Base-by-base conservation (phyloP, 2,797 vertebrate genomes). In the Anomalospiza imberbis region DNA sequence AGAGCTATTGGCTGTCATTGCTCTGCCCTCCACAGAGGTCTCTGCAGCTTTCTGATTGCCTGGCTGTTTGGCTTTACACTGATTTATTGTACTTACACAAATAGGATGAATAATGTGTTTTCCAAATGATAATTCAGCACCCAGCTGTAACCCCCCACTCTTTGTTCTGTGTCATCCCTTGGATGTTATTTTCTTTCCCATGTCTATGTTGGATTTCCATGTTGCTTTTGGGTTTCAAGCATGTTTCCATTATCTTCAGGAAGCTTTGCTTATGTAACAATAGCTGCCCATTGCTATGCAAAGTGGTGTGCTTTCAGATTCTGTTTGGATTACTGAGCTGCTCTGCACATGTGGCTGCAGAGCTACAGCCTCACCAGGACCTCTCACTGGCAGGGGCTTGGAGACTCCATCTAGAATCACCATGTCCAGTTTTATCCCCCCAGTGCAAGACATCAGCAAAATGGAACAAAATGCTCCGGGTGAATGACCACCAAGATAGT, bases 1-100 rank as follows among this genome's bases (percentile, higher is more conserved):
- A 93, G 54, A 96, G 81, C 79, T 94, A 65, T 88, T 57, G 31
- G 53, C 63, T 93, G 89, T 91, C 85, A 88, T 94, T 96, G 70
- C 70, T 91, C 60, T 95, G 80, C 78, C 85, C 76, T 95, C 91
- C 8, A 2, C 32, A 18, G 86, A 95, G 73, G 76, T 82, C 63
- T 77, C 67, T 79, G 45, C 53, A 82, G 62, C 36, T 84, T 88
- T 84, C 89, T 73, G 34, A 82, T 93, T 88, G 85, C 57, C 63
- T 93, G 65, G 24, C 28, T 84, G 10, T 66, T 96, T 88, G 72
- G 36, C 31, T 92, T 77, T 85, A 44, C 44, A 44, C 34, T 79
- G 83, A 88, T 96, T 87, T 88, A 75, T 85, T 93, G 51, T 72
- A 76, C 58, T 79, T 73, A 51, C 50, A 54, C 40, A 83, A 85